Evolutionary conservation across 2,113 vertebrate genomes (phyloP), one percentile per base, ranked within the genome.

Genomic region (Microtus oregoni): DNA sequence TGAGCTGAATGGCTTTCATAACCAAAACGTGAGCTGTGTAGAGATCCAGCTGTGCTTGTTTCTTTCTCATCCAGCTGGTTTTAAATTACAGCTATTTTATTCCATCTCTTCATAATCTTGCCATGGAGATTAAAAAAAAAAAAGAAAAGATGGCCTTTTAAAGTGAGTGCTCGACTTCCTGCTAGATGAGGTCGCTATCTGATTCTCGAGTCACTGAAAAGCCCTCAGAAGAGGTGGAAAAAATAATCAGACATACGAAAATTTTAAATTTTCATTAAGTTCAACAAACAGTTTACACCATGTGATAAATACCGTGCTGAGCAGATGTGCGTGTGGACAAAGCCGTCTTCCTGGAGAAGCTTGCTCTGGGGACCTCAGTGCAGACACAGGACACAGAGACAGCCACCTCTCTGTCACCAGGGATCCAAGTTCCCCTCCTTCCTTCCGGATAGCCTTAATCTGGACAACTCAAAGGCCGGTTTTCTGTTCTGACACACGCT

Each of bases 221-320:
- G 12, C 50, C 12, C 50, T 52, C 50, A 52, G 50, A 13, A 52
- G 5, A 19, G 91, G 4, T 83, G 10, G 35, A 73, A 94, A 78
- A 96, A 93, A 85, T 89, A 93, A 90, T 30, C 81, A 96, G 82
- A 89, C 15, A 89, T 93, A 61, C 41, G 63, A 87, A 93, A 86
- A 67, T 35, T 35, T 24, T 78, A 22, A 61, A 55, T 22, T 79
- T 70, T 94, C 35, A 47, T 90, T 61, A 90, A 92, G 12, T 90
- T 26, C 78, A 73, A 13, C 11, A 89, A 61, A 68, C 52, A 82
- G 35, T 67, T 4, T 77, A 63, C 63, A 24, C 12, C 44, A 12
- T 32, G 28, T 38, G 3, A 3, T 38, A 47, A 22, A 30, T 82
- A n/a, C 32, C 75, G 0, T 81, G 15, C 14, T 61, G 3, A 63